Evolutionary conservation across 2,113 vertebrate genomes (phyloP), one percentile per base, ranked within the genome.

Genomic region (Elgaria multicarinata): DNA sequence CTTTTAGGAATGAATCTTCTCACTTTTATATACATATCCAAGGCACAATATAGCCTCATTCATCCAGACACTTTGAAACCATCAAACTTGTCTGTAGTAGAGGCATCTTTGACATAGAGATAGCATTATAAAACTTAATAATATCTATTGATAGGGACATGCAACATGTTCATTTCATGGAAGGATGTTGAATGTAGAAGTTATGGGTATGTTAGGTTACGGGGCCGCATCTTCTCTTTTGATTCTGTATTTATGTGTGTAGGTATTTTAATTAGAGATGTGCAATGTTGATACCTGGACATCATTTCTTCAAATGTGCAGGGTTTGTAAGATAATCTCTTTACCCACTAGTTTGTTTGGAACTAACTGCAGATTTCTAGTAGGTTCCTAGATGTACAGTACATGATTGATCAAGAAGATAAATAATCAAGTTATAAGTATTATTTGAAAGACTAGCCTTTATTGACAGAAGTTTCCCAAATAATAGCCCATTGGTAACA

Each of bases 201-300:
- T 62, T 69, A 82, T 89, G 72, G 72, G 81, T 89, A 84, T 31
- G 26, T 84, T 44, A 89, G 53, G n/a, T 85, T 77, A 84, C 83
- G 46, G 53, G 76, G 44, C 26, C n/a, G 42, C 42, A 67, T 78
- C 83, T 85, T 50, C 3, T 77, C 9, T 46, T 26, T n/a, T 36
- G 33, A 1, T 80, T 2, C 31, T n/a, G 5, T 80, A 55, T 77
- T 77, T 75, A n/a, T 31, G 58, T 39, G 42, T 75, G 24, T 82
- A 36, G 94, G 93, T 94, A 92, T 95, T 84, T 94, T 87, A 92
- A 82, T 92, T 79, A 91, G 89, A 92, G 93, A 95, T 94, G 94
- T 93, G 94, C 92, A 93, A 71, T 88, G 88, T 87, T 76, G 67
- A 50, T 62, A 92, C 90, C 90, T 92, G 72, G 90, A 95, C 83